Evolutionary conservation across 2,113 vertebrate genomes (phyloP), one percentile per base, ranked within the genome.

Genomic region (Austrofundulus limnaeus): DNA sequence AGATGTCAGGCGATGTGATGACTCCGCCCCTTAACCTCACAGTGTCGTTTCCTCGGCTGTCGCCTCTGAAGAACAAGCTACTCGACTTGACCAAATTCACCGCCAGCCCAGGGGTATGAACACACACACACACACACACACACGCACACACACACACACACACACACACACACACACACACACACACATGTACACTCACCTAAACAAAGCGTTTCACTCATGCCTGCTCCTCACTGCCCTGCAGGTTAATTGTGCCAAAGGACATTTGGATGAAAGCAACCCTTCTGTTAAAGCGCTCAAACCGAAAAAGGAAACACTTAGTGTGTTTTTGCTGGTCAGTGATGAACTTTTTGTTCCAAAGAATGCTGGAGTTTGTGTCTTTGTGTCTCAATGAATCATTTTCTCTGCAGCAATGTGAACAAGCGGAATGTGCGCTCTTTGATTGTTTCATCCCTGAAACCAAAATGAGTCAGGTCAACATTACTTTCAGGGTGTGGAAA

Each of bases 401-500:
- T 52, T 14, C 46, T 66, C 41, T 6, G 3, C 87, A 98, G 97
- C 93, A 89, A 78, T 97, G 95, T 85, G 85, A 88, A 48, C 78
- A 87, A 1, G 85, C 87, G 34, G 41, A 59, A 7, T 93, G 92
- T 70, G 82, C 78, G 1, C 90, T 88, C 0, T 92, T 98, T 52
- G 82, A 24, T 2, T 99, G 96, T 77, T 73, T 57, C 14, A 77
- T 98, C 67, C 71, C 87, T 0, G 87, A 92, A 14, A 92, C 87
- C 9, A 82, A 88, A 0, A 0, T 66, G 12, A 94, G 89, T 69
- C 92, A 95, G 51, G 91, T 98, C 62, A 97, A 98, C 19, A 61
- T 95, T 48, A 96, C 93, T 0, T 87, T 98, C 76, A 85, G 93
- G 81, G 84, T 98, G 62, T 99, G 96, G 96, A 96, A 95, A 61